These are phyloP conservation scores for Planococcus citri DNA, from an alignment of 1,140 invertebrate species.

Conservation along the genomic window DNA sequence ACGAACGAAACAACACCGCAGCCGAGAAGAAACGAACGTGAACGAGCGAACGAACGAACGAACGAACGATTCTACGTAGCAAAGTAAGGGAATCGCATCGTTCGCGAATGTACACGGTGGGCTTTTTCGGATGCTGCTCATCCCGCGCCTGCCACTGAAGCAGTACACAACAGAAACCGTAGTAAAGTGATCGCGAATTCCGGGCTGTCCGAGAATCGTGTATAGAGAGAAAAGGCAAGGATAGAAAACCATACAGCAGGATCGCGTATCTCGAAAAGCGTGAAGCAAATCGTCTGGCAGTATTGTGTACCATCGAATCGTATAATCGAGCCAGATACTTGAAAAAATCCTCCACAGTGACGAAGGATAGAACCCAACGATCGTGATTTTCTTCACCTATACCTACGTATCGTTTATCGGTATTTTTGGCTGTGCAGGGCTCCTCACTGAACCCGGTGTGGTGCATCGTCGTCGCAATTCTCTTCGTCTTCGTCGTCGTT, in stretches of 20 bases:
- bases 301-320: too few relatives aligned
- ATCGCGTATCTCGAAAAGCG: too few relatives aligned
- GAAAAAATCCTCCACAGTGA: too few relatives aligned
- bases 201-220: background rate
- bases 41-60: background rate
- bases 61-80: constrained; percentile 1
- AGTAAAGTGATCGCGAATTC: constrained; percentile 19
- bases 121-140: constrained; percentile 2
- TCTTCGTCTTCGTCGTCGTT: too few relatives aligned
- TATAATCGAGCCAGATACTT: too few relatives aligned
- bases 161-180: background rate
- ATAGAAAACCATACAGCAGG: too few relatives aligned
- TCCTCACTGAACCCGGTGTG: background rate
- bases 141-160: too few relatives aligned
- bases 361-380: too few relatives aligned
- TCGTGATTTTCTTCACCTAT: background rate
- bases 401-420: background rate
- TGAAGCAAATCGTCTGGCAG: too few relatives aligned
- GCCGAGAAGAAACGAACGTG: too few relatives aligned
- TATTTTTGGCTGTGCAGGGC: background rate
- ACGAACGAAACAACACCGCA: too few relatives aligned
- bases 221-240: background rate
- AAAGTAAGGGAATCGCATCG: background rate
- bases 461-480: background rate
- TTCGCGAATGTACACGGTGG: constrained; percentile 3